Conservation (phyloP, 92 coral and sea anemone genomes). For the Epizoanthus illoricatus region DNA sequence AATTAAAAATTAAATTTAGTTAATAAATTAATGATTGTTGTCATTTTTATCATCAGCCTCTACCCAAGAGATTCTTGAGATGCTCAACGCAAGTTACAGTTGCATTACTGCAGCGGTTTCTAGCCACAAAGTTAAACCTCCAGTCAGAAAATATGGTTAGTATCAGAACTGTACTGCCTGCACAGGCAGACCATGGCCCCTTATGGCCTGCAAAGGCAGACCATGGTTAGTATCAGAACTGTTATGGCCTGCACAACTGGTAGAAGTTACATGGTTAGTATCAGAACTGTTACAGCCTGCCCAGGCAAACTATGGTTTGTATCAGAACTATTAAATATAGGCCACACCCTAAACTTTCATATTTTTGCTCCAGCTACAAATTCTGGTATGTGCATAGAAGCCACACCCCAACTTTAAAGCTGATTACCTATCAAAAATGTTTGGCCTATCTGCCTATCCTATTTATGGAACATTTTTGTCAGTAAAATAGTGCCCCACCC, state of each 20-base stretch:
- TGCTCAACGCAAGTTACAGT: slow-evolving; percentile 90
- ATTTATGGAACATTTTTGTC: too few species aligned
- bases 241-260: background rate
- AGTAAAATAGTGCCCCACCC: too few species aligned
- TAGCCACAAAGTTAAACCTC: slow-evolving; percentile 86
- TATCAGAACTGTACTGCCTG: background rate
- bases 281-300: too few species aligned
- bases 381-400: too few species aligned
- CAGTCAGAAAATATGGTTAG: slow-evolving; percentile 84
- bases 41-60: slow-evolving; percentile 44
- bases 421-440: too few species aligned
- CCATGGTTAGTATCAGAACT: background rate
- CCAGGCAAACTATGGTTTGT: background rate
- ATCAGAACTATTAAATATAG: too few species aligned
- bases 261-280: background rate
- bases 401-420: too few species aligned
- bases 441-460: too few species aligned
- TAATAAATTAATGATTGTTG: background rate
- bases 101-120: slow-evolving; percentile 84
- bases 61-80: slow-evolving; percentile 86
- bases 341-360: too few species aligned
- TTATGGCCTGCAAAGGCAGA: background rate
- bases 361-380: too few species aligned
- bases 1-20: too few species aligned
- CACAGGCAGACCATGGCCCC: background rate